Evolutionary conservation across 2,113 vertebrate genomes (phyloP), one percentile per base, ranked within the genome.

Genomic region (Scortum barcoo): DNA sequence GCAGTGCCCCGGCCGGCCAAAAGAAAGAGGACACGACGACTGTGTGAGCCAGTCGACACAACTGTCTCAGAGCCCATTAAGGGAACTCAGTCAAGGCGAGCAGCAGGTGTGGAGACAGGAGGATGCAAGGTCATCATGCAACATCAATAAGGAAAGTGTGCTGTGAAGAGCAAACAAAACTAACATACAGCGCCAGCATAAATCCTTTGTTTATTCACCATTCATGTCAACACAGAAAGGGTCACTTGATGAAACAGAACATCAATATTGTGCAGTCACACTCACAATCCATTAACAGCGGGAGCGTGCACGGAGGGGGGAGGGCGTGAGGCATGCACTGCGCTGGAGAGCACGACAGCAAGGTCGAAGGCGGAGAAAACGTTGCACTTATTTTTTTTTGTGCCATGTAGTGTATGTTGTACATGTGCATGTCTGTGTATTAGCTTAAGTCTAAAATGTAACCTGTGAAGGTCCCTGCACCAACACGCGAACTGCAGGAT

Each of bases 191-290:
- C 2, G 20, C 1, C 38, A 19, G 20, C 4, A 57, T 58, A 38
- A 12, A 46, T 40, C 24, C 7, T 9, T 38, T 38, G 36, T 12
- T 40, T 40, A 36, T 66, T 44, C 38, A 42, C 8, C 11, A 24
- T 53, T 7, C 6, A 56, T 67, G 65, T 65, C 36, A 76, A 81
- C 53, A 62, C 48, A 66, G 13, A 76, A 48, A 56, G 53, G 28
- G 24, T 58, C 30, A 82, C 12, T 30, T 61, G 65, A 87, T 69
- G 79, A 40, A 61, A 84, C 20, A 42, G 46, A 63, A 82, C 85
- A 76, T 84, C 68, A 40, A 85, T 88, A 76, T 77, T 63, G 77
- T 84, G 82, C 56, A 69, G 56, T 46, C 75, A 81, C 78, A 72
- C 51, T 69, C 60, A 86, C 60, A 48, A 62, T 42, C 62, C 65